Evolutionary conservation across 2,888 invertebrate genomes (phyloP).

Genomic region (Callinectes sapidus): DNA sequence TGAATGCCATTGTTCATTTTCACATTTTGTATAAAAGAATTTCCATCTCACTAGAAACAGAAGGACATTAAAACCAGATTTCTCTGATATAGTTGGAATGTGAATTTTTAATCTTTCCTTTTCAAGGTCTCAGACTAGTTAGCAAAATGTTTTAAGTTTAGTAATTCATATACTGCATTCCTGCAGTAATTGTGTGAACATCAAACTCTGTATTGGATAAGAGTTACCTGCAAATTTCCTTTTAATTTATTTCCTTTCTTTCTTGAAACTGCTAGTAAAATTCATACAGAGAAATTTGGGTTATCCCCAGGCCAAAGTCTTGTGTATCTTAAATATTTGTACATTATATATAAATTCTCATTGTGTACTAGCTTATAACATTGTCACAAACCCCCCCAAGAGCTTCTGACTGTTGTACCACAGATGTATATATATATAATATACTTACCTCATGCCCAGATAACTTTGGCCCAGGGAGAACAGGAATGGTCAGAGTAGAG

Average conservation of each 20-base stretch:
- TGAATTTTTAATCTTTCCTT: constrained; percentile 35
- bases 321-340: constrained; percentile 40
- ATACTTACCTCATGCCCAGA: constrained; percentile 43
- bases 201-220: constrained; percentile 43
- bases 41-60: constrained; percentile 58
- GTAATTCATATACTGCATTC: constrained; percentile 15
- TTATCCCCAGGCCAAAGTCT: constrained; percentile 65
- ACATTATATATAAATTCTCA: constrained; percentile 54
- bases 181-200: constrained; percentile 25
- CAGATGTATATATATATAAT: constrained; percentile 51
- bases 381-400: constrained; percentile 65
- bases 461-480: constrained; percentile 65
- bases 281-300: constrained; percentile 60
- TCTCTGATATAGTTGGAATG: constrained; percentile 49
- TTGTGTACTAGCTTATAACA: constrained; percentile 55
- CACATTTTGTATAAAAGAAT: constrained; percentile 70
- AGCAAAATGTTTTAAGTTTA: not conserved
- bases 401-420: constrained; percentile 60
- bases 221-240: constrained; percentile 25
- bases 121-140: constrained; percentile 17
- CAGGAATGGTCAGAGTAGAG: constrained; percentile 62
- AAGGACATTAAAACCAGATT: constrained; percentile 59
- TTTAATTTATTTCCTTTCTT: not conserved
- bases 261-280: not conserved
- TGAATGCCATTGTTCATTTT: constrained; percentile 69